Conservation (phyloP, 2,113 vertebrate genomes). For the Oreochromis aureus region DNA sequence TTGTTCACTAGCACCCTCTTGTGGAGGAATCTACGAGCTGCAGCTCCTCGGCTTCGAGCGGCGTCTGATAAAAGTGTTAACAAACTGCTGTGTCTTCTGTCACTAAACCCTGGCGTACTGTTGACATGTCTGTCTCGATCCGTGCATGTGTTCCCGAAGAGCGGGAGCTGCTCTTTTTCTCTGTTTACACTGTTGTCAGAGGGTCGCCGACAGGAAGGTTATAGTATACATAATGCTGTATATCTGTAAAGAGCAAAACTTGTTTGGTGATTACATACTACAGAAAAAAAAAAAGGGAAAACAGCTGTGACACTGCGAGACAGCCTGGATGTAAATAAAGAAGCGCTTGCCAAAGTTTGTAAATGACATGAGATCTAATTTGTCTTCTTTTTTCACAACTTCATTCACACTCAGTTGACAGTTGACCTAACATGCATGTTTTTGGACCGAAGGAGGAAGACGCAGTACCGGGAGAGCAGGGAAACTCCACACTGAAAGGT, state of each 20-base stretch:
- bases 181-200: conserved; percentile 45
- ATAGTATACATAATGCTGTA: conserved; percentile 27
- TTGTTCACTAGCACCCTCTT: conserved; percentile 51
- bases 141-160: conserved; percentile 59
- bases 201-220: conserved; percentile 18
- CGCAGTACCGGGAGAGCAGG: accelerated
- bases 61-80: neutral
- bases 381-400: neutral
- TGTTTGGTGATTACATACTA: conserved; percentile 31
- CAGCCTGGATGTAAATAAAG: conserved; percentile 79
- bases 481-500: neutral
- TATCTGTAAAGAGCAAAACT: conserved; percentile 40
- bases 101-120: conserved; percentile 14
- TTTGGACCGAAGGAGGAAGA: neutral
- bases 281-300: conserved; percentile 46
- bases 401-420: neutral
- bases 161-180: conserved; percentile 40
- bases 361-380: conserved; percentile 58
- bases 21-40: conserved; percentile 38
- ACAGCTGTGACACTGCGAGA: conserved; percentile 63
- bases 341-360: conserved; percentile 82
- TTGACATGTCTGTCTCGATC: conserved; percentile 22
- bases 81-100: conserved; percentile 30
- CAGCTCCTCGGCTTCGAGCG: neutral
- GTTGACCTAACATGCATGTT: neutral